Base-by-base conservation (phyloP, 2,888 invertebrate genomes). In the Frankliniella fusca region DNA sequence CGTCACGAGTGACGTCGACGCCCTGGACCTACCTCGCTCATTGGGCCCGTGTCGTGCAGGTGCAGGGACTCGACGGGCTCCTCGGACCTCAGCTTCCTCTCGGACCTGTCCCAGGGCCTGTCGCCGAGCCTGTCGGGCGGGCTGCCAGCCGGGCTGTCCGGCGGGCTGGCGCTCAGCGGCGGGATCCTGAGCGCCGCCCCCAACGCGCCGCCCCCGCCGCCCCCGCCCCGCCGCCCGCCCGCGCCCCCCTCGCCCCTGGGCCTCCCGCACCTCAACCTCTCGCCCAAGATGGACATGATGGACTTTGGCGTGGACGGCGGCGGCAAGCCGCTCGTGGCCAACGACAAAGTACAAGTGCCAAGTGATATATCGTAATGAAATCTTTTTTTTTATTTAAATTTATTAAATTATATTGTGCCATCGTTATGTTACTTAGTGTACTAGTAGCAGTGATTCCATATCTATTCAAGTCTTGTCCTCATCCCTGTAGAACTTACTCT, bases 21-120 rank as follows among this genome's bases (percentile, higher is more conserved):
- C 87, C 88, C 50, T 91, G 91, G 0, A 91, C 91, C 23, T 88
- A 88, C 9, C 90, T 89, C 80, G 87, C 87, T 27, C 88, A 89
- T 11, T 90, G 38, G 38, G 38, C 38, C 38, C 3, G 38, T 5
- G 3, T 38, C 5, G 38, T 38, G 38, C 70, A 70, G 70, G 70
- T 70, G 70, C 23, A 20, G 70, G n/a, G 70, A 70, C n/a, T 70
- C 54, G 54, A 18, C 54, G 54, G 23, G 70, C 23, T 5, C 9
- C 70, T 70, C 70, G 70, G 70, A 70, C 23, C 70, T 70, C 23
- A 70, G 70, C 70, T 70, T 70, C 70, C 70, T 70, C 23, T 70
- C 70, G 23, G 70, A 70, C 70, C 70, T 70, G n/a, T 70, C 70
- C 7, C 70, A 70, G 23, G 70, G 70, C 0, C 70, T 70, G 23